phyloP scores from a whole-genome alignment of 2,113 vertebrate genomes.

The Tachysurus fulvidraco region DNA sequence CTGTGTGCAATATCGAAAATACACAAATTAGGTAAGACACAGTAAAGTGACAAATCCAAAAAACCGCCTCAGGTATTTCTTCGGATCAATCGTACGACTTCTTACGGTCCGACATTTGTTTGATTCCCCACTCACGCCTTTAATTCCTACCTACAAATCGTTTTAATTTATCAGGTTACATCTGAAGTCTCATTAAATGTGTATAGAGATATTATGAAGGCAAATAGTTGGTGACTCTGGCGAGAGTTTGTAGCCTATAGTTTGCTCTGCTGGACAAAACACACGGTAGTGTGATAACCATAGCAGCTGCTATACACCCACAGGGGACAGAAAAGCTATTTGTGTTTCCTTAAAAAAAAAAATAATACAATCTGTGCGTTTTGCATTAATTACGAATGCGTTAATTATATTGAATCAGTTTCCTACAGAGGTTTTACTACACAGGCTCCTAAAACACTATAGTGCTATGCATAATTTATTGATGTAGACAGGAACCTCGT shows the following conservation, averaged over 20 bases:
- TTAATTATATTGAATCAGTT: neutral
- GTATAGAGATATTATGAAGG: neutral
- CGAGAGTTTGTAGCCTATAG: neutral
- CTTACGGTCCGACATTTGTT: neutral
- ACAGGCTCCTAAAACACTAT: neutral
- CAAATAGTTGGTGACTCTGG: too few species aligned
- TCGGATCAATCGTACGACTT: neutral
- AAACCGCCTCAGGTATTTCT: neutral
- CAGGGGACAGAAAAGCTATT: neutral
- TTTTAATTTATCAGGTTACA: neutral
- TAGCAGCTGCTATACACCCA: neutral
- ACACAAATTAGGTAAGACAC: neutral
- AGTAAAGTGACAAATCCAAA: neutral
- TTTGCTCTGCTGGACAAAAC: neutral
- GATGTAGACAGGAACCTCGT: constrained; percentile 7
- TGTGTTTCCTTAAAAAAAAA: neutral
- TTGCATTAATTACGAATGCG: neutral
- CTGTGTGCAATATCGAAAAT: neutral
- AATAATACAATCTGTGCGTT: neutral
- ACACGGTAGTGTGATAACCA: neutral
- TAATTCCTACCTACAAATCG: neutral
- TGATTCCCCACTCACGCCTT: neutral
- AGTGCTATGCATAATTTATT: neutral
- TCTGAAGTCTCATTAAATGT: neutral
- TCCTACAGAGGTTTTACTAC: neutral